These are phyloP conservation scores for Masnerella sp. DNA, from an alignment of 2,888 invertebrate genomes.

Conservation along the genomic window DNA sequence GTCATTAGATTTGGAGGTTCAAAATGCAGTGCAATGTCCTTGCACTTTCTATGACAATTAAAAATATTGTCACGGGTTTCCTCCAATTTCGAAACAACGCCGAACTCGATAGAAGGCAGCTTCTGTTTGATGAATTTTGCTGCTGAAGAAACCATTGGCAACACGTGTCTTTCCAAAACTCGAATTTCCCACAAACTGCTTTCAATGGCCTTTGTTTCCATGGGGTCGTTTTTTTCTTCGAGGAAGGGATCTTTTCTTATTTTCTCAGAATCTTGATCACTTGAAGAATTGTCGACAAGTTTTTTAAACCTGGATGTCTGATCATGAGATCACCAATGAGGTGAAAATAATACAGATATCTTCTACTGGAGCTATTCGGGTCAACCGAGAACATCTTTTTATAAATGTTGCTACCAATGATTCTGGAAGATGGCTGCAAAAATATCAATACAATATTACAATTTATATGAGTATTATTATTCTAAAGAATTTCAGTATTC, in stretches of 20 bases:
- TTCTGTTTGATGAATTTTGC: conserved; percentile 85
- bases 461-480: too few species aligned
- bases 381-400: conserved; percentile 91
- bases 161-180: conserved; percentile 85
- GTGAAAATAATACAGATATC: conserved; percentile 87
- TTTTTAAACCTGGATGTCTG: conserved; percentile 90
- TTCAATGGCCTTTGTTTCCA: conserved; percentile 88
- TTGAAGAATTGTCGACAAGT: conserved; percentile 80
- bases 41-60: conserved; percentile 87
- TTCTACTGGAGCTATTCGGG: conserved; percentile 89
- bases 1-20: conserved; percentile 84
- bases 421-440: conserved; percentile 90
- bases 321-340: conserved; percentile 91
- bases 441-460: too few species aligned
- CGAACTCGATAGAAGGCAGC: conserved; percentile 84
- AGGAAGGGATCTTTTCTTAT: conserved; percentile 85
- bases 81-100: conserved; percentile 83
- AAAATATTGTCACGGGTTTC: conserved; percentile 85
- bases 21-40: conserved; percentile 87
- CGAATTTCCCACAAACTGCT: conserved; percentile 96
- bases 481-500: too few species aligned
- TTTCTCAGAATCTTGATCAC: conserved; percentile 70
- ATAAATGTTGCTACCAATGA: conserved; percentile 94
- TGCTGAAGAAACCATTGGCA: conserved; percentile 85
- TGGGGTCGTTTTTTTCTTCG: conserved; percentile 88